Evolutionary conservation across 2,888 invertebrate genomes (phyloP).

Genomic region (Dyspetes luteomarginatus): DNA sequence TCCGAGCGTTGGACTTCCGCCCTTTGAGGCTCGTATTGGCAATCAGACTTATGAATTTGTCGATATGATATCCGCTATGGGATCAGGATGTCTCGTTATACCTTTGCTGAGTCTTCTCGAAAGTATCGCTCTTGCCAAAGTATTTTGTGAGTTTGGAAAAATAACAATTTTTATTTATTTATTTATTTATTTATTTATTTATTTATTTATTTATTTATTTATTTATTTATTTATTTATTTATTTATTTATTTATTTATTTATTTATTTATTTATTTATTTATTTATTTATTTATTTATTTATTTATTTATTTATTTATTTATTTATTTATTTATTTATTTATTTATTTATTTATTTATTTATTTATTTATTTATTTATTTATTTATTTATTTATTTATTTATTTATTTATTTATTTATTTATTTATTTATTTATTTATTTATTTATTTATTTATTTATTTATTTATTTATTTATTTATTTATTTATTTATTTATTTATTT

Average conservation of each 20-base stretch:
- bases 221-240: too few relatives aligned
- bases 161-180: not conserved
- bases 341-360: not conserved
- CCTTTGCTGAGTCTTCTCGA: slow-evolving; percentile 89
- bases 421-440: not conserved
- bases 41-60: slow-evolving; percentile 85
- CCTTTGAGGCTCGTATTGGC: slow-evolving; percentile 87
- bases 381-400: not conserved
- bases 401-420: too few relatives aligned
- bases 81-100: slow-evolving; percentile 87
- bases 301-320: too few relatives aligned
- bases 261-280: too few relatives aligned
- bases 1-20: slow-evolving; percentile 87
- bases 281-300: not conserved
- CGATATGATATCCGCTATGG: slow-evolving; percentile 86
- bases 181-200: not conserved
- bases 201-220: not conserved
- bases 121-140: slow-evolving; percentile 89
- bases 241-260: not conserved
- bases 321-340: not conserved
- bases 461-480: too few relatives aligned
- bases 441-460: not conserved
- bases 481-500: not conserved
- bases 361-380: too few relatives aligned
- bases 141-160: slow-evolving; percentile 85